Percentiles rank a stretch among this genome's conserved stretches.
Conservation (phyloP, 2,113 vertebrate genomes). For the Psittacula cyanocephala region DNA sequence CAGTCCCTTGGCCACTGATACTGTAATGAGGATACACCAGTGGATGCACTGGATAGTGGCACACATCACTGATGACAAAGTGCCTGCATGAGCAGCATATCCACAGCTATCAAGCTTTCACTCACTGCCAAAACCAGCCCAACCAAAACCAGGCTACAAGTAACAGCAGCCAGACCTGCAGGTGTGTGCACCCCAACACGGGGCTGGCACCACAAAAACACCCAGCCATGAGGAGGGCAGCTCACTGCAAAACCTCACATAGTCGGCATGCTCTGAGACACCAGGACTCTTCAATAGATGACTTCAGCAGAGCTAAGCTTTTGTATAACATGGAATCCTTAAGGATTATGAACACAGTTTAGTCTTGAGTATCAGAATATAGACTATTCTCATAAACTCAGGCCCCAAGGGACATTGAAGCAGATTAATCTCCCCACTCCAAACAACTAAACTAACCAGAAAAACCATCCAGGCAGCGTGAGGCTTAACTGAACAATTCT, state of each 20-base stretch:
- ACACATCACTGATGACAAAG: no score
- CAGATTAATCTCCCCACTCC: background rate
- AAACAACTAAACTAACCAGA: background rate
- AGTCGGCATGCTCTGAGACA: background rate
- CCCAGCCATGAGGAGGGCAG: background rate
- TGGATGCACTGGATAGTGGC: accelerated
- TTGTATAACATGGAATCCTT: background rate
- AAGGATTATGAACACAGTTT: background rate
- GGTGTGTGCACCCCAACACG: accelerated
- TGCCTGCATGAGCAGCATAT: background rate
- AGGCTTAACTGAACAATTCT: background rate
- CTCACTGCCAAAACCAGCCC: background rate
- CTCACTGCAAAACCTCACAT: background rate
- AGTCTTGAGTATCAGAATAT: background rate
- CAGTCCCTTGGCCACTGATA: background rate
- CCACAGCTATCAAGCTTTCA: background rate
- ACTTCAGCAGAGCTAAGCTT: background rate
- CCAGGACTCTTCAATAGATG: background rate
- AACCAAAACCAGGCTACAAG: background rate
- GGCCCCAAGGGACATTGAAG: background rate
- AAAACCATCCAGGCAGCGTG: background rate
- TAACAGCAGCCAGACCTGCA: background rate
- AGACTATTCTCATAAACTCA: background rate
- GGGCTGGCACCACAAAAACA: background rate
- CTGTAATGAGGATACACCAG: background rate